Conservation (phyloP, 2,113 vertebrate species). For the Brachyhypopomus occidentalis region DNA sequence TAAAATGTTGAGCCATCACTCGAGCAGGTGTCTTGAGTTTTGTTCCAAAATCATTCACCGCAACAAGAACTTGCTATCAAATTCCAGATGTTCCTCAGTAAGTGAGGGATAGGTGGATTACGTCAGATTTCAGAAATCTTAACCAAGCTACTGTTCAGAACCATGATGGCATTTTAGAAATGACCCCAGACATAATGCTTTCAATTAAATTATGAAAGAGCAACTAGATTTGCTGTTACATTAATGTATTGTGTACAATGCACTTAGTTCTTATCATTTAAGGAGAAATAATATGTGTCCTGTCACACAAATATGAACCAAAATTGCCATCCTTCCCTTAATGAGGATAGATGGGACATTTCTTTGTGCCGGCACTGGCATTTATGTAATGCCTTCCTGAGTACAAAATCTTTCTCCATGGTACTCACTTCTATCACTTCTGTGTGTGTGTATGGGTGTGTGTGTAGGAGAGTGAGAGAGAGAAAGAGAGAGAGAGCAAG, state of each 20-base stretch:
- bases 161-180: conserved; percentile 39
- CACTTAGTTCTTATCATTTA: neutral
- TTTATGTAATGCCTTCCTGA: neutral
- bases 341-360: neutral
- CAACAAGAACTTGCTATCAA: conserved; percentile 24
- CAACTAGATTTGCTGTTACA: conserved; percentile 33
- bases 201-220: conserved; percentile 47
- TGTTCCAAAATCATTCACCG: neutral
- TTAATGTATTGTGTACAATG: neutral
- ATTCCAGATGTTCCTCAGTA: conserved; percentile 39
- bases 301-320: neutral
- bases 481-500: conserved; percentile 16
- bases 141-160: conserved; percentile 15
- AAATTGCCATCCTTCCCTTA: neutral
- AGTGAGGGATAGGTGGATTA: conserved; percentile 50
- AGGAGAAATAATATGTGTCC: neutral
- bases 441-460: no score
- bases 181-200: conserved; percentile 29
- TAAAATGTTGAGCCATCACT: neutral
- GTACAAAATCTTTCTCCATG: neutral
- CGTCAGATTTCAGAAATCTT: conserved; percentile 1
- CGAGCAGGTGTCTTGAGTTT: no score
- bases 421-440: no score
- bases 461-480: neutral
- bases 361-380: neutral